phyloP scores from a whole-genome alignment of 2,113 vertebrate genomes.

The Tachycineta bicolor region DNA sequence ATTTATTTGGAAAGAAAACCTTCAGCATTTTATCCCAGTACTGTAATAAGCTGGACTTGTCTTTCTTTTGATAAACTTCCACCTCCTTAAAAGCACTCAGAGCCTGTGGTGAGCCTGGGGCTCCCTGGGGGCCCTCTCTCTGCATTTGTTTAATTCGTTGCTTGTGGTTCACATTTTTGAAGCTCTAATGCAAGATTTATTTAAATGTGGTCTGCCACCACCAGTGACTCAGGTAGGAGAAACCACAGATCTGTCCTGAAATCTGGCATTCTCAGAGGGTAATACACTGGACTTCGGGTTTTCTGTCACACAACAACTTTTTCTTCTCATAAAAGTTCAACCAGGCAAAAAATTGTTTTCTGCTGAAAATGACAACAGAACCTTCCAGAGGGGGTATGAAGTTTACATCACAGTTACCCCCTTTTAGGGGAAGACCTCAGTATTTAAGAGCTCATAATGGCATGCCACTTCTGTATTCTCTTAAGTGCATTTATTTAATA shows the following conservation, averaged over 20 bases:
- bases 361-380: background rate
- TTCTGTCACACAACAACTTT: background rate
- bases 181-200: constrained; percentile 28
- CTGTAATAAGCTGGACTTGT: background rate
- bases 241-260: constrained; percentile 5
- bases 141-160: constrained; percentile 33
- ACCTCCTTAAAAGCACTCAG: background rate
- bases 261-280: background rate
- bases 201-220: constrained; percentile 42
- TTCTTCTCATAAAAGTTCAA: background rate
- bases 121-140: constrained; percentile 5
- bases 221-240: constrained; percentile 53
- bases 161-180: constrained; percentile 15
- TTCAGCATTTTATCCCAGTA: background rate
- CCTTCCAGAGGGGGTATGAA: background rate
- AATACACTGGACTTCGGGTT: background rate
- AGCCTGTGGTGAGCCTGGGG: constrained; percentile 24
- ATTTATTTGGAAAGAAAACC: background rate
- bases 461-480: background rate
- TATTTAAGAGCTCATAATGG: background rate
- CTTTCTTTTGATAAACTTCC: constrained; percentile 42
- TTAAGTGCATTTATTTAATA: background rate
- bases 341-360: background rate
- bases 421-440: background rate
- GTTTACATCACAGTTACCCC: background rate